These are phyloP conservation scores for Eurosta solidaginis DNA, from an alignment of 1,140 invertebrate species.

Conservation along the genomic window DNA sequence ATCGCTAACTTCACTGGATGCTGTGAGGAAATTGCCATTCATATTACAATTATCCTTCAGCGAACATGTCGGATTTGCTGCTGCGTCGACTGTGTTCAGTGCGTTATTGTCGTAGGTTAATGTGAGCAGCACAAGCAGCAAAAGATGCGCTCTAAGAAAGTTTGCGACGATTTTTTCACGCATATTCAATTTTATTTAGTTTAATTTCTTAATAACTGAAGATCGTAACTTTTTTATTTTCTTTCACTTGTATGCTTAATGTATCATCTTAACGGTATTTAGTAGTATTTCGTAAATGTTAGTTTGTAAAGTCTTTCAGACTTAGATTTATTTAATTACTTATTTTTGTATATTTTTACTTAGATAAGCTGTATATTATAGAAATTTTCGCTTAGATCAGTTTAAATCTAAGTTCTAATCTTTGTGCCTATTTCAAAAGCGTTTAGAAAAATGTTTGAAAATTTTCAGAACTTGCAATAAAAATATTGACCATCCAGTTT, in stretches of 20 bases:
- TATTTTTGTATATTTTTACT: no score
- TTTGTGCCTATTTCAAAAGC: no score
- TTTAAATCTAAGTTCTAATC: no score
- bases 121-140: slow-evolving; percentile 13
- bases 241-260: background rate
- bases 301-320: no score
- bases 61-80: slow-evolving; percentile 46
- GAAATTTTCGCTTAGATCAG: no score
- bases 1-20: slow-evolving; percentile 30
- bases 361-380: no score
- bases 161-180: background rate
- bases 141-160: slow-evolving; percentile 13
- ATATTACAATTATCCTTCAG: slow-evolving; percentile 55
- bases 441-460: no score
- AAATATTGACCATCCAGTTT: no score
- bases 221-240: background rate
- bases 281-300: no score
- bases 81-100: background rate
- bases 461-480: no score
- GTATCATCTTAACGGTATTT: slow-evolving; percentile 5
- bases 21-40: slow-evolving; percentile 46
- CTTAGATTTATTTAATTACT: no score
- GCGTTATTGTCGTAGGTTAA: background rate
- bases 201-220: background rate
- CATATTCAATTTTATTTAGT: background rate